Conservation (phyloP, 2,113 vertebrate species). For the Cygnus atratus region DNA sequence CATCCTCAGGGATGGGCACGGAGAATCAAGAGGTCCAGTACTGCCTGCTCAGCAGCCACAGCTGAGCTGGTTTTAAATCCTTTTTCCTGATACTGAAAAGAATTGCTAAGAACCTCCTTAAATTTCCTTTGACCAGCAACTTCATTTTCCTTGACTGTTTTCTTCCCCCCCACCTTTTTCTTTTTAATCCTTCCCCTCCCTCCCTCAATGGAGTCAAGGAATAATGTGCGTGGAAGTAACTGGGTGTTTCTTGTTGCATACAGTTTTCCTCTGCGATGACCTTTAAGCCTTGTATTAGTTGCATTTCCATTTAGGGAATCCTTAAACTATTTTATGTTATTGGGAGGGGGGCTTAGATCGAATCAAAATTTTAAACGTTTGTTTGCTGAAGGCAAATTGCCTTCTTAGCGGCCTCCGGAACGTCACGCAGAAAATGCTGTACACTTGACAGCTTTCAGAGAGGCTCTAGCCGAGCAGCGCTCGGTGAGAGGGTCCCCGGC, state of each 20-base stretch:
- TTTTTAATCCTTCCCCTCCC: not conserved
- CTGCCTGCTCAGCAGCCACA: not conserved
- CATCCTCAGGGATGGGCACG: not conserved
- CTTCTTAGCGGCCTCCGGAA: not conserved
- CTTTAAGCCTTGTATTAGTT: not conserved
- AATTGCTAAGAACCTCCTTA: conserved; percentile 26
- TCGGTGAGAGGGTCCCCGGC: not conserved
- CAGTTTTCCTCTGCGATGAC: conserved; percentile 38
- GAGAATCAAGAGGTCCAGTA: not conserved
- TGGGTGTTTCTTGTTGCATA: not conserved
- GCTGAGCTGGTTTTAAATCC: not conserved
- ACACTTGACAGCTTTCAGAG: not conserved
- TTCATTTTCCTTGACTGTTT: not conserved
- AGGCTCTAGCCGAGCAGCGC: not conserved
- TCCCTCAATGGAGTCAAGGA: not conserved
- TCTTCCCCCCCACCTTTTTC: too few species aligned
- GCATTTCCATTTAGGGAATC: conserved; percentile 47
- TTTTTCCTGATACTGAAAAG: not conserved
- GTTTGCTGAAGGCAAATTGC: not conserved
- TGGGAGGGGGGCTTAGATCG: not conserved
- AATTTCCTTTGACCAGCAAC: not conserved
- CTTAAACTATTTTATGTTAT: not conserved
- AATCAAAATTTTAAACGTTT: not conserved
- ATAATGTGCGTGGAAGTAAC: not conserved
- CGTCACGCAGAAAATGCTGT: not conserved